Evolutionary conservation across 2,113 vertebrate species (phyloP).

Genomic region (Scortum barcoo): DNA sequence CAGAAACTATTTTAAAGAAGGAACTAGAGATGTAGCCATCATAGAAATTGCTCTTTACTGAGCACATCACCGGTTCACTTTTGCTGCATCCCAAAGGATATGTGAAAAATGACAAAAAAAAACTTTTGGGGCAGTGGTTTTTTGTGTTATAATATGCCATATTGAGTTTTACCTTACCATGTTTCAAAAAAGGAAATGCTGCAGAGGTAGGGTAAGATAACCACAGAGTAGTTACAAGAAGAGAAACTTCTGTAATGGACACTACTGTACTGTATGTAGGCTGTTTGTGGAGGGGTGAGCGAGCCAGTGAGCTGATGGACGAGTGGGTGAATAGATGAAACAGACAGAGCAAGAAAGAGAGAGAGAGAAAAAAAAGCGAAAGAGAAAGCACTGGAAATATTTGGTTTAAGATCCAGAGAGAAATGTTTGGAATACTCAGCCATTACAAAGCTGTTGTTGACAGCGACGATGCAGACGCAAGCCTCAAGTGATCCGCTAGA

Average conservation of each 20-base stretch:
- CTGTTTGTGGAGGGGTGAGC: constrained; percentile 20
- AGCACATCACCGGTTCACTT: constrained; percentile 32
- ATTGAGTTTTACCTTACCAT: constrained; percentile 38
- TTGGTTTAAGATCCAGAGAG: constrained; percentile 17
- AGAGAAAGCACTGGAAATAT: constrained; percentile 1
- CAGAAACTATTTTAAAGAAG: constrained; percentile 19
- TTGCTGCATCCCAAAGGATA: constrained; percentile 60
- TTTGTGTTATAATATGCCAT: constrained; percentile 48
- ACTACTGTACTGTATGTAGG: constrained; percentile 38
- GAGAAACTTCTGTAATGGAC: constrained; percentile 30
- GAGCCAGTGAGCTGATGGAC: constrained; percentile 31
- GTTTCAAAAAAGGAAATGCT: constrained; percentile 56
- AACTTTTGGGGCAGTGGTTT: neutral
- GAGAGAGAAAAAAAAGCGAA: constrained; percentile 8
- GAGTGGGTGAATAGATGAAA: constrained; percentile 27
- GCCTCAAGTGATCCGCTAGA: constrained; percentile 22
- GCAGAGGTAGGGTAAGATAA: constrained; percentile 41
- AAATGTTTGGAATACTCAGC: constrained; percentile 3
- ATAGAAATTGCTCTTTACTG: constrained; percentile 37
- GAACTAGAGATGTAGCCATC: constrained; percentile 70
- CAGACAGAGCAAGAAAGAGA: constrained; percentile 1
- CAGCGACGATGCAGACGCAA: constrained; percentile 20
- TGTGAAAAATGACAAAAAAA: neutral
- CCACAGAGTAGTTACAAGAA: constrained; percentile 29
- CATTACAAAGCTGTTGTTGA: constrained; percentile 14